Conservation (phyloP, 2,888 invertebrate species). For the Pogonocherus hispidulus region DNA sequence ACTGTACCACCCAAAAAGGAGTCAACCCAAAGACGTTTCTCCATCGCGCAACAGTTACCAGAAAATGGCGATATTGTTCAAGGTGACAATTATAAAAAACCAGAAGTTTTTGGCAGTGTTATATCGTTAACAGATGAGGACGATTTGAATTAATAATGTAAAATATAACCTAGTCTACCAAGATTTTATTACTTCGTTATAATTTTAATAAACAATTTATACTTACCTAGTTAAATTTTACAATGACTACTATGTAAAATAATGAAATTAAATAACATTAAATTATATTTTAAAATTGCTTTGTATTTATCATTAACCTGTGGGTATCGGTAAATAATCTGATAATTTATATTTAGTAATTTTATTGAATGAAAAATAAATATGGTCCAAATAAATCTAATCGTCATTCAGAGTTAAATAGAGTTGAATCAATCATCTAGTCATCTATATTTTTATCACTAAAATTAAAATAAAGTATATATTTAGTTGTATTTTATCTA, state of each 20-base stretch:
- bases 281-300: conserved; percentile 9
- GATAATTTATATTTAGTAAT: too few species aligned
- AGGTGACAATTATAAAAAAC: conserved; percentile 39
- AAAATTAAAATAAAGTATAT: too few species aligned
- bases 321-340: too few species aligned
- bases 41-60: conserved; percentile 35
- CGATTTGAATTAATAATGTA: conserved; percentile 39
- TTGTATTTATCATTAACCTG: too few species aligned
- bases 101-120: conserved; percentile 66
- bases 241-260: conserved; percentile 1
- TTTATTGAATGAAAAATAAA: too few species aligned
- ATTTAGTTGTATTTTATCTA: too few species aligned
- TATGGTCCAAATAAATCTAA: too few species aligned
- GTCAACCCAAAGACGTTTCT: conserved; percentile 43
- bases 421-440: too few species aligned
- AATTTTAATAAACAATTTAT: conserved; percentile 13
- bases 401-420: too few species aligned
- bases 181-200: background rate
- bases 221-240: background rate
- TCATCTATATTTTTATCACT: too few species aligned
- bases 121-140: conserved; percentile 65
- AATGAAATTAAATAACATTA: conserved; percentile 1
- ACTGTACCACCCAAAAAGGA: conserved; percentile 28
- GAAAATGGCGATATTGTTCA: conserved; percentile 8
- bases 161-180: background rate